phyloP scores from a whole-genome alignment of 92 coral and sea anemone species.

The Palythoa caribaeorum region DNA sequence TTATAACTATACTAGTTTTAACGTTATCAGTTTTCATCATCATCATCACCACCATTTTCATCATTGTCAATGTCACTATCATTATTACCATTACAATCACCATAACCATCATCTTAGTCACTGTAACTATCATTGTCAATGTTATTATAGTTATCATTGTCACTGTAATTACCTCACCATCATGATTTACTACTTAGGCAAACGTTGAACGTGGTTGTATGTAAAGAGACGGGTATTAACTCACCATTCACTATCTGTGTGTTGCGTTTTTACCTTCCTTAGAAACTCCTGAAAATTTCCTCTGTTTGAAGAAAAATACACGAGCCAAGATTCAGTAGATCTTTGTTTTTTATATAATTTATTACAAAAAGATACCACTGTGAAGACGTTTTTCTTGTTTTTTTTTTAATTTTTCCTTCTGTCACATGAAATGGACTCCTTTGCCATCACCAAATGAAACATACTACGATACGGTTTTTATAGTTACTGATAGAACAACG shows the following conservation, averaged over 20 bases:
- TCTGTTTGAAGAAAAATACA: slow-evolving; percentile 33
- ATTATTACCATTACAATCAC: background rate
- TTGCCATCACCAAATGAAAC: too few relatives aligned
- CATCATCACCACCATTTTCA: background rate
- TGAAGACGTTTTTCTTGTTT: too few relatives aligned
- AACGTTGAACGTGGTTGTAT: background rate
- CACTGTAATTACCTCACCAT: background rate
- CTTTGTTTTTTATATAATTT: too few relatives aligned
- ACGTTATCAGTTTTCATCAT: background rate
- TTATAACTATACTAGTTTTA: too few relatives aligned
- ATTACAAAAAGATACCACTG: too few relatives aligned
- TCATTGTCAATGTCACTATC: background rate
- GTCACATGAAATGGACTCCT: too few relatives aligned
- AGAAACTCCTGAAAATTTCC: slow-evolving; percentile 78
- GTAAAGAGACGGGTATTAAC: background rate
- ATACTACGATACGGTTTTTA: too few relatives aligned
- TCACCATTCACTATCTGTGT: slow-evolving; percentile 84
- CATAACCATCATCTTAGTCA: background rate
- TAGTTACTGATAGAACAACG: too few relatives aligned
- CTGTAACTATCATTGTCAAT: too few relatives aligned
- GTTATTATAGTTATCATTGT: background rate
- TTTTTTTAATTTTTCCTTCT: background rate
- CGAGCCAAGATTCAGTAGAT: background rate
- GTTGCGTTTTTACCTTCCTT: slow-evolving; percentile 73
- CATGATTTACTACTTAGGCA: background rate